These are phyloP conservation scores for Esox masquinongy DNA, from an alignment of 2,797 vertebrate genomes.

Conservation along the genomic window DNA sequence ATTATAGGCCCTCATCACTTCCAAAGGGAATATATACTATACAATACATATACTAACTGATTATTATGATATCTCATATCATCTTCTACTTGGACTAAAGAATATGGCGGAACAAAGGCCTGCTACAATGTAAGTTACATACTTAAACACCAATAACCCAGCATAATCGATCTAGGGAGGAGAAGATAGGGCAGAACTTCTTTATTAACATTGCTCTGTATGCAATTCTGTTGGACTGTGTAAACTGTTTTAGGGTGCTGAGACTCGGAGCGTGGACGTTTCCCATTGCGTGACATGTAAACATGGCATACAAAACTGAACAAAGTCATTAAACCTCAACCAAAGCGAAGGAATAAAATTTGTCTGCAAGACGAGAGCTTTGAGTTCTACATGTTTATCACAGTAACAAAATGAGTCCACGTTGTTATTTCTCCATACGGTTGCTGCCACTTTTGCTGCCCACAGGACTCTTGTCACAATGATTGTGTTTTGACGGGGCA, in stretches of 20 bases:
- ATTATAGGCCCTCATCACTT: background rate
- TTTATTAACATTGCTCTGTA: constrained; percentile 3
- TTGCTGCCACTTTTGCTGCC: constrained; percentile 43
- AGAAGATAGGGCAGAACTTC: background rate
- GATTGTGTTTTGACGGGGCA: constrained; percentile 65
- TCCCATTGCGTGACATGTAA: background rate
- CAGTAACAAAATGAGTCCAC: background rate
- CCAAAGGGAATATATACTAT: background rate
- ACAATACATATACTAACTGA: background rate
- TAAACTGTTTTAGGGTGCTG: background rate
- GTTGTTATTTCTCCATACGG: background rate
- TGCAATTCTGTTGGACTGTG: background rate
- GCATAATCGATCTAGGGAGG: background rate
- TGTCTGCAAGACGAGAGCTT: background rate
- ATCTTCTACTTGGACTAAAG: constrained; percentile 59
- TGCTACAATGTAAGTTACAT: background rate
- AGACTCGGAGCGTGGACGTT: background rate
- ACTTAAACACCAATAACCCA: constrained; percentile 7
- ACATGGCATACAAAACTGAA: constrained; percentile 1
- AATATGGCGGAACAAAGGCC: background rate
- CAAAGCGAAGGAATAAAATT: background rate
- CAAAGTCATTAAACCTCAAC: background rate
- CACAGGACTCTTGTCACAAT: constrained; percentile 41
- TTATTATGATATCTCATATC: constrained; percentile 42
- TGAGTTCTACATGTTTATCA: constrained; percentile 12